A percentile compares a stretch with the other conserved stretches of the same genome.
phyloP scores from a whole-genome alignment of 2,113 vertebrate species.

The Origma solitaria region DNA sequence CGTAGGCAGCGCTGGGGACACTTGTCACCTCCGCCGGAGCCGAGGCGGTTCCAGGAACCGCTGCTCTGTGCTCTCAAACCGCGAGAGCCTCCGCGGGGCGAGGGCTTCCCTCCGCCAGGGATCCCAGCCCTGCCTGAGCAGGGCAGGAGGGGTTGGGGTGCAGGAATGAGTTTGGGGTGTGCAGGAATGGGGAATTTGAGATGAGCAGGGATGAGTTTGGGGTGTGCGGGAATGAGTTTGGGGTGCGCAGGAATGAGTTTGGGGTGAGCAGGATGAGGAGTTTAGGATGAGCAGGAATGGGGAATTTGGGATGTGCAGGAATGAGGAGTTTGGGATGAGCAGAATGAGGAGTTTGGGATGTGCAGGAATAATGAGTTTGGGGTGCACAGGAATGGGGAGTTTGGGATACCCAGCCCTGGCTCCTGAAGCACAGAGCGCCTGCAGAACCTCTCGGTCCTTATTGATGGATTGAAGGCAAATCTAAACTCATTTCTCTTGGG shows the following conservation, averaged over 20 bases:
- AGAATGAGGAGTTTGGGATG: too few relatives aligned
- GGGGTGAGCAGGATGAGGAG: neutral
- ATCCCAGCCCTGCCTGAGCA: fast-evolving
- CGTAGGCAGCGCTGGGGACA: neutral
- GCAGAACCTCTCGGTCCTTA: too few relatives aligned
- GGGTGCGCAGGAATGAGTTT: neutral
- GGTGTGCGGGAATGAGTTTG: neutral
- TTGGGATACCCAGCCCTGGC: too few relatives aligned
- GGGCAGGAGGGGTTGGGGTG: neutral
- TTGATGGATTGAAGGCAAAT: neutral
- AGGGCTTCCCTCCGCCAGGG: neutral
- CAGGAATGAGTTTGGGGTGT: neutral
- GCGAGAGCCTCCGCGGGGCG: neutral
- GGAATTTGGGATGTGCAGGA: neutral
- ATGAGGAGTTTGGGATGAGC: neutral
- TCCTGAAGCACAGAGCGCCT: too few relatives aligned
- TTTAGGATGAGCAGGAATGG: neutral
- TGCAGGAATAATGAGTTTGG: too few relatives aligned
- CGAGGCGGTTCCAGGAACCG: neutral
- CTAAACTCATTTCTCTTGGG: neutral
- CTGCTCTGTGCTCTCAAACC: fast-evolving
- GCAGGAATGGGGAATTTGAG: neutral
- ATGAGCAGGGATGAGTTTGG: too few relatives aligned
- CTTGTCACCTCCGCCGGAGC: neutral
- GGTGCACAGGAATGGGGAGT: too few relatives aligned